Conservation (phyloP, 2,113 vertebrate species). For the Hippocampus barbouri region DNA sequence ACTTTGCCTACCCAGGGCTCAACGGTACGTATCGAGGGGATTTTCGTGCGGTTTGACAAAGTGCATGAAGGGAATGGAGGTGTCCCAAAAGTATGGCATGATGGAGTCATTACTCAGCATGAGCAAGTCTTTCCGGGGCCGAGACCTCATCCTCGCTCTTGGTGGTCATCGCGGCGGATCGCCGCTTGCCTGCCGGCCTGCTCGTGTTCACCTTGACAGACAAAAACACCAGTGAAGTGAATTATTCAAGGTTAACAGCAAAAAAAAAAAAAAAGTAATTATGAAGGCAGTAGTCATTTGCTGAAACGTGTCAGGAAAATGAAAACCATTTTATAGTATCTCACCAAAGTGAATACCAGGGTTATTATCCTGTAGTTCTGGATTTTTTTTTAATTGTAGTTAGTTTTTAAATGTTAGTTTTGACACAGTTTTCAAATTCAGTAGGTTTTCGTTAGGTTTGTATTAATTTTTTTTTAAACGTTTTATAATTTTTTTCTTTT, state of each 20-base stretch:
- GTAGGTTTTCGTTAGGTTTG: too few relatives aligned
- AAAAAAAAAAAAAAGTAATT: too few relatives aligned
- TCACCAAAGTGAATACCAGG: too few relatives aligned
- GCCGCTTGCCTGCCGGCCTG: background rate
- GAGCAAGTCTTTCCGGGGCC: background rate
- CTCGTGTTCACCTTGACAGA: background rate
- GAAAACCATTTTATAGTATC: background rate
- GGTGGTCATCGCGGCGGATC: background rate
- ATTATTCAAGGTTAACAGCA: background rate
- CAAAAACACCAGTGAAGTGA: background rate
- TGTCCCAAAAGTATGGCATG: background rate
- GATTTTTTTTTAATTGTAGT: too few relatives aligned
- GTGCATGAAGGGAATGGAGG: constrained; percentile 40
- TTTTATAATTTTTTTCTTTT: too few relatives aligned
- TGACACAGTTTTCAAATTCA: too few relatives aligned
- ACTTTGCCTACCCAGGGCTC: background rate
- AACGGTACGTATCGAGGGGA: background rate
- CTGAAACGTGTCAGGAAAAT: background rate
- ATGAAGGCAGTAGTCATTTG: background rate
- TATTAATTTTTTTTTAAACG: too few relatives aligned
- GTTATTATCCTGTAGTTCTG: too few relatives aligned
- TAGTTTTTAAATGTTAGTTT: too few relatives aligned
- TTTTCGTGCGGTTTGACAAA: constrained; percentile 45
- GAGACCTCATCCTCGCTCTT: background rate
- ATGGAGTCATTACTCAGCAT: too few relatives aligned